Evolutionary conservation across 1,140 invertebrate genomes (phyloP), one percentile per base, ranked within the genome.

Genomic region (Drosophila persimilis): DNA sequence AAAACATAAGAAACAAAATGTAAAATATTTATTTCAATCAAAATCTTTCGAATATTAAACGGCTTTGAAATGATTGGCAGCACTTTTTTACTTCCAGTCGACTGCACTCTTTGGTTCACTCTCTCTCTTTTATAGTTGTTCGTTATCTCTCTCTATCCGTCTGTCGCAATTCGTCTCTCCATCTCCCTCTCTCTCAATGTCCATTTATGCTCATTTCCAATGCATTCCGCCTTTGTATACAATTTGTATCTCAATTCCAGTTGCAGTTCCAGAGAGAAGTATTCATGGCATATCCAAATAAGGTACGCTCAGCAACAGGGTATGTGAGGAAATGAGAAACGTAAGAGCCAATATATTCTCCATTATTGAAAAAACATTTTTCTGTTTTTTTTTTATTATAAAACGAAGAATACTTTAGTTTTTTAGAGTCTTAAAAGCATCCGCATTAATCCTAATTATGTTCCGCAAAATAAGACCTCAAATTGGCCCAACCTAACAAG

Each of bases 191-290:
- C 8, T 3, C 31, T 9, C 31, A 22, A 31, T 29, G 22, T 45
- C 9, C 39, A 15, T 39, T 57, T 61, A 48, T 39, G 20, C 41
- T 59, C 50, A 24, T 48, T 73, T 66, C 62, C 71, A 75, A 46
- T 75, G 73, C 73, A 75, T 22, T 43, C n/a, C 29, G 52, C 46
- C 6, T 51, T 41, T 24, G 59, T 66, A 75, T 76, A 66, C 53
- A 17, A 62, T 75, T 76, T 76, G 72, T 57, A 70, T 67, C 72
- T 61, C 45, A 31, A 31, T 60, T 75, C 45, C 72, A 75, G 61
- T 57, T 29, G 53, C 55, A 75, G 41, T 39, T 43, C 56, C 59
- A 26, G 24, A 26, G 24, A 26, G 24, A 31, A 31, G 29, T 31
- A 31, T 31, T 31, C 29, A 31, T 2, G 7, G 29, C 8, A 31